Percentiles rank a stretch among this genome's conserved stretches.
phyloP scores from a whole-genome alignment of 2,888 invertebrate genomes.

The Polydrusus cervinus region DNA sequence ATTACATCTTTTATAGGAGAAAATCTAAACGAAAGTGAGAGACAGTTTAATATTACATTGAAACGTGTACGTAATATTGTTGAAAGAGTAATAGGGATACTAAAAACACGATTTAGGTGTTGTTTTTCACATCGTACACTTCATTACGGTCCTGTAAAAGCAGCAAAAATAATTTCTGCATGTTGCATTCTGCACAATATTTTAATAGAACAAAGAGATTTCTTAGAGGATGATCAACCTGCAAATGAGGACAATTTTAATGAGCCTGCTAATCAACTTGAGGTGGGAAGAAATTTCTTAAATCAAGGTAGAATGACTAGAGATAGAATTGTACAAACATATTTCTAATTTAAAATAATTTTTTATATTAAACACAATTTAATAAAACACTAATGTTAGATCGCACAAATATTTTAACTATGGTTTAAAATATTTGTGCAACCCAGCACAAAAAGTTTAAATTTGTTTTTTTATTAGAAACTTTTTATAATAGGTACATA shows the following conservation, averaged over 20 bases:
- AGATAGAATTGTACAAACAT: slow-evolving; percentile 2
- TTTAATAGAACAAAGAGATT: slow-evolving; percentile 7
- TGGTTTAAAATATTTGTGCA: no score
- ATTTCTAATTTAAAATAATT: background rate
- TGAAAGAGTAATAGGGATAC: slow-evolving; percentile 12
- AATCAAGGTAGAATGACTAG: slow-evolving; percentile 1
- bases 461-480: background rate
- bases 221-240: background rate
- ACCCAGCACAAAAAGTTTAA: background rate
- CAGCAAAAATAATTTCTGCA: slow-evolving; percentile 6
- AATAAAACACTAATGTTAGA: background rate
- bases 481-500: background rate
- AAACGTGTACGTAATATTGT: slow-evolving; percentile 14
- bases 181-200: slow-evolving; percentile 19
- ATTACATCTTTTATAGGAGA: slow-evolving; percentile 10
- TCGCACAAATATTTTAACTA: background rate
- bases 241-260: background rate
- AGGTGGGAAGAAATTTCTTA: background rate
- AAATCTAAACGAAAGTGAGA: background rate
- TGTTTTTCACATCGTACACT: slow-evolving; percentile 19
- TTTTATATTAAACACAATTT: background rate
- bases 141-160: slow-evolving; percentile 10
- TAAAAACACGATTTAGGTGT: slow-evolving; percentile 11
- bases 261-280: background rate
- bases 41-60: slow-evolving; percentile 1